Conservation (phyloP, 2,113 vertebrate genomes). For the Mastomys natalensis region DNA sequence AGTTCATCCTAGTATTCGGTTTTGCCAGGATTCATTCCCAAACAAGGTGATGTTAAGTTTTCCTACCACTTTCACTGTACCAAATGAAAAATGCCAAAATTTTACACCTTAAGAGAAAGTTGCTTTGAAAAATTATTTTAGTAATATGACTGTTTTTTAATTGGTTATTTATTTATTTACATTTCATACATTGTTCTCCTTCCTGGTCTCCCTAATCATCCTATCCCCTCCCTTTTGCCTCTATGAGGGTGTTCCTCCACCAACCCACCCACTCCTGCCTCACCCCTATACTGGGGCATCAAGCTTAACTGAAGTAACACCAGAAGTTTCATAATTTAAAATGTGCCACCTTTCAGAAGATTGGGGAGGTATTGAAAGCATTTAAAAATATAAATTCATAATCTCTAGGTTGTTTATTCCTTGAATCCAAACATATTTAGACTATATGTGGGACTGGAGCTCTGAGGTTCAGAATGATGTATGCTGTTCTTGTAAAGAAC, state of each 20-base stretch:
- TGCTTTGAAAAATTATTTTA: neutral
- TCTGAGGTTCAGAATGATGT: neutral
- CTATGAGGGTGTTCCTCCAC: too few relatives aligned
- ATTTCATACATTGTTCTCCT: too few relatives aligned
- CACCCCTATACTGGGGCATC: too few relatives aligned
- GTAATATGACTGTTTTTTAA: neutral
- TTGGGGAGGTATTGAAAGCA: neutral
- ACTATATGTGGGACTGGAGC: neutral
- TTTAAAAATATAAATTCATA: slow-evolving; percentile 15
- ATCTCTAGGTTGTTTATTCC: neutral
- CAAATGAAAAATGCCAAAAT: slow-evolving; percentile 20
- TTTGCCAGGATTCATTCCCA: neutral
- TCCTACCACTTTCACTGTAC: slow-evolving; percentile 4
- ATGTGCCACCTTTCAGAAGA: neutral
- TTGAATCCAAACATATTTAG: slow-evolving; percentile 30
- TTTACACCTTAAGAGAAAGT: neutral
- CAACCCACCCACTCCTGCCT: too few relatives aligned
- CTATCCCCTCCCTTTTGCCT: too few relatives aligned
- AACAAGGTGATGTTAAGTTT: slow-evolving; percentile 21
- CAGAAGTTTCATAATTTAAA: slow-evolving; percentile 6
- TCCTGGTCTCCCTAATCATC: too few relatives aligned
- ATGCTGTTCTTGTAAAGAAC: neutral
- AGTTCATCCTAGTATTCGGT: slow-evolving; percentile 28
- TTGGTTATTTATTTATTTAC: too few relatives aligned
- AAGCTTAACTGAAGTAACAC: neutral